A percentile compares a stretch with the other conserved stretches of the same genome.
Conservation (phyloP, 2,888 invertebrate genomes). For the Chrysotoxum bicinctum region DNA sequence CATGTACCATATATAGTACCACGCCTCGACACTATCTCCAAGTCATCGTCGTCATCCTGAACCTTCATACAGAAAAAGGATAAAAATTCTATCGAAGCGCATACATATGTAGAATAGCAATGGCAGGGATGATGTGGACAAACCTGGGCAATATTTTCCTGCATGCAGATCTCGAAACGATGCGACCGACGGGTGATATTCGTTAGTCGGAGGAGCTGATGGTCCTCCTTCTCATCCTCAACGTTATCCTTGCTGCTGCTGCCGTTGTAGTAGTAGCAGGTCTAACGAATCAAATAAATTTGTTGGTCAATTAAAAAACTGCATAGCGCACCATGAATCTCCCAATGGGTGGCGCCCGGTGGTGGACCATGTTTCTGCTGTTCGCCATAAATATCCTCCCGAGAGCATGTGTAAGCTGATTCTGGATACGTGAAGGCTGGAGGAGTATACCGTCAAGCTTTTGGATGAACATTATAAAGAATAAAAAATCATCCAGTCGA, state of each 20-base stretch:
- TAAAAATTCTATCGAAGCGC: conserved; percentile 70
- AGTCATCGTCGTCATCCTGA: conserved; percentile 50
- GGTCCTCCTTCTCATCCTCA: conserved; percentile 14
- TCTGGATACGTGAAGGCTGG: conserved; percentile 24
- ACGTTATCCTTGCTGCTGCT: neutral
- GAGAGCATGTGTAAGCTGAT: conserved; percentile 64
- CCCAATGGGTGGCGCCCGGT: conserved; percentile 62
- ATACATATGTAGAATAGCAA: conserved; percentile 10
- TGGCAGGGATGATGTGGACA: conserved; percentile 65
- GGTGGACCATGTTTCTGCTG: conserved; percentile 56
- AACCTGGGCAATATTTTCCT: conserved; percentile 68
- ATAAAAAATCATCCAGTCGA: conserved; percentile 52
- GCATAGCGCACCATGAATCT: conserved; percentile 77
- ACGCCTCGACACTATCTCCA: conserved; percentile 59
- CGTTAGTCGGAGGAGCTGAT: conserved; percentile 50
- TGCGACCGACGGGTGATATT: conserved; percentile 31
- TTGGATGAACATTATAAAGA: conserved; percentile 26
- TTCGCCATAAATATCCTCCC: conserved; percentile 63
- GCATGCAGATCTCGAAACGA: conserved; percentile 54
- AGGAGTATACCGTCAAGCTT: conserved; percentile 10
- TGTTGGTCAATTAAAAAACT: conserved; percentile 82
- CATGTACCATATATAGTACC: conserved; percentile 58
- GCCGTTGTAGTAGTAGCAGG: conserved; percentile 56
- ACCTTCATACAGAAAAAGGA: conserved; percentile 59
- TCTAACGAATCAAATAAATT: conserved; percentile 82